phyloP scores from a whole-genome alignment of 2,888 invertebrate genomes.

The Loripinus fragilis region DNA sequence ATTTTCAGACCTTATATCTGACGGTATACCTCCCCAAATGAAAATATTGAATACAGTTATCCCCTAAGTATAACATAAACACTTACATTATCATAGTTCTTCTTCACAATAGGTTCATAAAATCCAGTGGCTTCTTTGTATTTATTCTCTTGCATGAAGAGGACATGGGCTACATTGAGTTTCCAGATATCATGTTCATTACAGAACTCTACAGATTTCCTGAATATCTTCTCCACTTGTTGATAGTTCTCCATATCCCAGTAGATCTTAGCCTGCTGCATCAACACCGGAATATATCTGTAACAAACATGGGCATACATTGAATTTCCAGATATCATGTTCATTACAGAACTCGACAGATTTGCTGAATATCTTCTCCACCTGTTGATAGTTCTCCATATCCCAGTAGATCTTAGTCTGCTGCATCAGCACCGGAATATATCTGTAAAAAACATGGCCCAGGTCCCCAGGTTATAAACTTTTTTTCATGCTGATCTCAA shows the following conservation, averaged over 20 bases:
- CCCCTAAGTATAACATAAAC: too few species aligned
- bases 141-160: slow-evolving; percentile 99
- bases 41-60: too few species aligned
- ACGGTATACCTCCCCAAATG: too few species aligned
- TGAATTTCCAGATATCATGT: slow-evolving; percentile 98
- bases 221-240: slow-evolving; percentile 98
- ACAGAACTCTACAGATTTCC: slow-evolving; percentile 98
- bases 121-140: slow-evolving; percentile 99
- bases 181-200: slow-evolving; percentile 99
- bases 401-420: slow-evolving; percentile 99
- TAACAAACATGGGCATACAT: slow-evolving; percentile 96
- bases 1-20: too few species aligned
- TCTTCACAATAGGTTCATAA: slow-evolving; percentile 98
- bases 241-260: slow-evolving; percentile 98
- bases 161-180: slow-evolving; percentile 98
- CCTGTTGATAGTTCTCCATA: slow-evolving; percentile 96
- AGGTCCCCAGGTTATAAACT: too few species aligned
- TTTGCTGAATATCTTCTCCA: slow-evolving; percentile 98
- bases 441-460: slow-evolving; percentile 95
- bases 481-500: too few species aligned
- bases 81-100: slow-evolving; percentile 91
- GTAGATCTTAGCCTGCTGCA: slow-evolving; percentile 99
- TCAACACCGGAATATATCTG: slow-evolving; percentile 97
- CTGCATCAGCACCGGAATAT: slow-evolving; percentile 99
- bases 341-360: slow-evolving; percentile 99